phyloP scores from a whole-genome alignment of 2,113 vertebrate genomes.

The Halcyon malimbica region DNA sequence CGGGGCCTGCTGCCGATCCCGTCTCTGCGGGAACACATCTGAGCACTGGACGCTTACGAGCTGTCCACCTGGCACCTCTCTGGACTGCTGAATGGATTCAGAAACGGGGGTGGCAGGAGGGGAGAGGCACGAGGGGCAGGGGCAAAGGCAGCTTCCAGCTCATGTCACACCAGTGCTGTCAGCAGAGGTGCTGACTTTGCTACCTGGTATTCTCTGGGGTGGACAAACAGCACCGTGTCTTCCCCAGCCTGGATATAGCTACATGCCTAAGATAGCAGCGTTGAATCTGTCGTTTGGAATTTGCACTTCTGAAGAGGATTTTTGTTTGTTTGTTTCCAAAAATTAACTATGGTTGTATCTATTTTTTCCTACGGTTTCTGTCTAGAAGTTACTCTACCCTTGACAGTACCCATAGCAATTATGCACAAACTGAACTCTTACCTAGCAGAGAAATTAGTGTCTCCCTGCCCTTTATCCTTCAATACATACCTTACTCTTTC shows the following conservation, averaged over 20 bases:
- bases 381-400: neutral
- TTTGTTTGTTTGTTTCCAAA: neutral
- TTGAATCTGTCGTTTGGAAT: neutral
- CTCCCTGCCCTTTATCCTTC: neutral
- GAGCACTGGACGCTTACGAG: neutral
- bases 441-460: neutral
- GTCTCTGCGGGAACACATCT: neutral
- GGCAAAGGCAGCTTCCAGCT: neutral
- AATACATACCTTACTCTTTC: neutral
- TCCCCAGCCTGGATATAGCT: neutral
- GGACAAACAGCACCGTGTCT: neutral
- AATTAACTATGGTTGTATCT: too few species aligned
- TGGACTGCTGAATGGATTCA: neutral
- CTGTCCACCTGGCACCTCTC: neutral
- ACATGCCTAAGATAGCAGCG: fast-evolving
- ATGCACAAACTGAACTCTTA: neutral
- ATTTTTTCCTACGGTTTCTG: neutral
- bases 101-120: neutral
- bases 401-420: neutral
- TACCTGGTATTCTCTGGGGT: neutral
- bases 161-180: neutral
- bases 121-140: neutral
- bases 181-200: neutral
- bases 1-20: neutral
- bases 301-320: neutral